Base-by-base conservation (phyloP, 2,888 invertebrate genomes). In the Hypsopygia costalis region DNA sequence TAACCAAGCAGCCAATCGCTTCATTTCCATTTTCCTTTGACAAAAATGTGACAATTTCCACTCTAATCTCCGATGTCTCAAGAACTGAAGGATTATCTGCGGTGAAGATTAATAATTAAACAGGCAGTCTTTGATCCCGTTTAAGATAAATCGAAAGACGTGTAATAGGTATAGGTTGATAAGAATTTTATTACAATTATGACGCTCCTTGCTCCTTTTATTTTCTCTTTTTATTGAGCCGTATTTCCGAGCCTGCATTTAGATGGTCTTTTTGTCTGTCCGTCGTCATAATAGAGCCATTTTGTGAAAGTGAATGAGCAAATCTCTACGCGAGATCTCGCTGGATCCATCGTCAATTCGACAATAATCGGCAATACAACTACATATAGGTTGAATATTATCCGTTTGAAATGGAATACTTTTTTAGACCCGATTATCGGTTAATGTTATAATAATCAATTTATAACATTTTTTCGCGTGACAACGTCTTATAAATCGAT, bases 81-180 rank as follows among this genome's bases (percentile, higher is more conserved):
- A n/a, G n/a, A n/a, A 20, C 27, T 27, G 29, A 29, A 29, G 36
- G 28, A 36, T 36, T 36, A 45, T 40, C 34, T 21, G 36, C 38
- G 32, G 34, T 16, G 30, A 31, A 39, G 39, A 42, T 36, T 39
- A 41, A 31, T 44, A 44, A 45, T 45, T 45, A 45, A 41, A 40
- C 40, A 36, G 34, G 8, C 22, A 7, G 10, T 31, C 40, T 37
- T 42, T 43, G 42, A 40, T 37, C 36, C n/a, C 25, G 36, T 10
- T 11, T 16, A 30, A 27, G 30, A 42, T 36, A 20, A 36, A 29
- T 29, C 11, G 9, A 36, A 20, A 12, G 29, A 12, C 28, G 16
- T 5, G 9, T 36, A 36, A 30, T 12, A 34, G 10, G 9, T 11
- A 7, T 34, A 16, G 7, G 29, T 29, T 20, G 11, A 20, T 36